phyloP scores from a whole-genome alignment of 2,113 vertebrate genomes.

The Halcyon senegalensis region DNA sequence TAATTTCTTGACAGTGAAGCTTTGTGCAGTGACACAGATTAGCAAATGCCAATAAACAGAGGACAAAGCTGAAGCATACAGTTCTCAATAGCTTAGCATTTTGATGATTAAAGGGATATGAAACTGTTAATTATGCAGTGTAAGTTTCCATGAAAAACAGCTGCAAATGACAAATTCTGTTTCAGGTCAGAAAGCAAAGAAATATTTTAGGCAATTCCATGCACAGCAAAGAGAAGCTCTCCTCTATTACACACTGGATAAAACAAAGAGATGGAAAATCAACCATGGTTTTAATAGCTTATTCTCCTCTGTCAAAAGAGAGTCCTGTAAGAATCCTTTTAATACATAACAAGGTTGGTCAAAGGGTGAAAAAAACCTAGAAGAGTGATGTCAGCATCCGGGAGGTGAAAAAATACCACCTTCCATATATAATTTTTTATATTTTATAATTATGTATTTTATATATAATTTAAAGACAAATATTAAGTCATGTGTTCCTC shows the following conservation, averaged over 20 bases:
- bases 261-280: neutral
- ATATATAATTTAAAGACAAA: neutral
- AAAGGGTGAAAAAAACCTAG: neutral
- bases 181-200: constrained; percentile 42
- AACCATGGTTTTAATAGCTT: neutral
- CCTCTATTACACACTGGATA: neutral
- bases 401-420: neutral
- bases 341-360: neutral
- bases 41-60: neutral
- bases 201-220: neutral
- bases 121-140: constrained; percentile 44
- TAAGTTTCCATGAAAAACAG: constrained; percentile 2
- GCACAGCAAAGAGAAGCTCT: neutral
- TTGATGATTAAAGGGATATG: neutral
- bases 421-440: neutral
- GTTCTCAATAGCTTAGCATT: neutral
- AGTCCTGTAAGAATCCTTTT: neutral
- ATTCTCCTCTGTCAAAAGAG: neutral
- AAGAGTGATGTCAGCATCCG: neutral
- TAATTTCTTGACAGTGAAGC: neutral
- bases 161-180: constrained; percentile 25
- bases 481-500: neutral
- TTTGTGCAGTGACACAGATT: neutral
- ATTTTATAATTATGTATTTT: neutral
- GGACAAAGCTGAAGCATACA: neutral